Evolutionary conservation across 2,113 vertebrate genomes (phyloP).

Genomic region (Physeter macrocephalus): DNA sequence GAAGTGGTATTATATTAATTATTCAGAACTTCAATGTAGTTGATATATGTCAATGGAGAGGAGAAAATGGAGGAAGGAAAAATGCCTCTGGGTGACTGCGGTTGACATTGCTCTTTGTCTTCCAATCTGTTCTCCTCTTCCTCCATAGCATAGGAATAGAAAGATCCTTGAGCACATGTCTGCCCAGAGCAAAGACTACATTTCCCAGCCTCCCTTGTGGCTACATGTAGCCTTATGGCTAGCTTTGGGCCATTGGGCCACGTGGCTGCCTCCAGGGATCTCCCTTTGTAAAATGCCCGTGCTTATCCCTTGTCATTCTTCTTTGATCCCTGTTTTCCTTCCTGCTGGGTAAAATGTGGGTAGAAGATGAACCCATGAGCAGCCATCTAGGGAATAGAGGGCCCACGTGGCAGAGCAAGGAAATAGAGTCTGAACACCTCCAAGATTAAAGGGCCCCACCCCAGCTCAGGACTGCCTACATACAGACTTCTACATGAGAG

Average conservation of each 20-base stretch:
- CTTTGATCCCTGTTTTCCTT: neutral
- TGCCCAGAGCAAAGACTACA: neutral
- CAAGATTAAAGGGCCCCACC: rapidly evolving
- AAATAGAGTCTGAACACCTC: too few species aligned
- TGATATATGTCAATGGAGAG: neutral
- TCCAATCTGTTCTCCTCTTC: neutral
- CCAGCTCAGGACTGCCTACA: rapidly evolving
- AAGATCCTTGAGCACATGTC: too few species aligned
- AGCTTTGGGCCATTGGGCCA: neutral
- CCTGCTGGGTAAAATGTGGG: neutral
- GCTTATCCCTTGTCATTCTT: neutral
- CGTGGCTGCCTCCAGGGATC: neutral
- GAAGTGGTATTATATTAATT: neutral
- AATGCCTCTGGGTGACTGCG: neutral
- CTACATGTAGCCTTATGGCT: neutral
- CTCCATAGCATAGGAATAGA: neutral
- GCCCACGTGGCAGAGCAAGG: neutral
- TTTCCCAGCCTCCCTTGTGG: neutral
- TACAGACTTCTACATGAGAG: neutral
- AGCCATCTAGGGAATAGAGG: neutral
- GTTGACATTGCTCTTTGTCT: neutral
- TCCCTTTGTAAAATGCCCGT: neutral
- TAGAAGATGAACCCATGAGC: neutral
- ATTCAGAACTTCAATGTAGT: neutral
- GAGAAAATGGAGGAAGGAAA: neutral